phyloP scores from a whole-genome alignment of 2,797 vertebrate species.

The Enteromius treurensis region DNA sequence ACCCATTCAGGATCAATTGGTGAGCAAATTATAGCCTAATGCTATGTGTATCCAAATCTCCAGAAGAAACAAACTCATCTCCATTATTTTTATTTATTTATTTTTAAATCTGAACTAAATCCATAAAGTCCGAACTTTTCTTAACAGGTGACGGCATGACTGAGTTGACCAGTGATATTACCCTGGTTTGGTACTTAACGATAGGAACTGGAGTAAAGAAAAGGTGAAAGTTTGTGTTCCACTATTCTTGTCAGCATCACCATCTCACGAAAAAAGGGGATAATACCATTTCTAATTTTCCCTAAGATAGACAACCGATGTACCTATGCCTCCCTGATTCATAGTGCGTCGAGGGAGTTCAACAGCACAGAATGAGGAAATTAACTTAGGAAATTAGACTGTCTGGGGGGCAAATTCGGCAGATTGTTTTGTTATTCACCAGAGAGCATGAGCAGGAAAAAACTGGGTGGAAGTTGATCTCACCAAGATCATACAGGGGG shows the following conservation, averaged over 20 bases:
- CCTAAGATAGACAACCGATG: conserved; percentile 17
- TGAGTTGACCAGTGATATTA: not conserved
- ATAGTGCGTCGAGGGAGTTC: conserved; percentile 30
- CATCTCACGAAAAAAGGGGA: not conserved
- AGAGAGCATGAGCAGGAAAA: conserved; percentile 31
- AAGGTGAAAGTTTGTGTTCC: not conserved
- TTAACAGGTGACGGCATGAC: not conserved
- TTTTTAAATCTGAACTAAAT: not conserved
- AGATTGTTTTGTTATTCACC: conserved; percentile 51
- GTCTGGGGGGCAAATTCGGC: conserved; percentile 44
- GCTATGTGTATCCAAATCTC: not conserved
- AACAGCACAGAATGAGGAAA: conserved; percentile 41
- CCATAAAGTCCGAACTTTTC: not conserved
- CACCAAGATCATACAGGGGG: conserved; percentile 12
- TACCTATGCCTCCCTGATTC: conserved; percentile 40
- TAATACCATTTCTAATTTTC: conserved; percentile 9
- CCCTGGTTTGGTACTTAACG: not conserved
- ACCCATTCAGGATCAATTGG: not conserved
- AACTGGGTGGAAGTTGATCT: conserved; percentile 38
- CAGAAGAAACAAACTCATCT: not conserved
- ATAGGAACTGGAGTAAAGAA: not conserved
- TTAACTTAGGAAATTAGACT: conserved; percentile 45
- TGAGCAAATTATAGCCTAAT: not conserved
- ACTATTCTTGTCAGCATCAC: not conserved
- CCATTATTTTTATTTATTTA: not conserved